A percentile compares a stretch with the other conserved stretches of the same genome.
Conservation (phyloP, 2,113 vertebrate genomes). For the Corythornis madagascariensis region DNA sequence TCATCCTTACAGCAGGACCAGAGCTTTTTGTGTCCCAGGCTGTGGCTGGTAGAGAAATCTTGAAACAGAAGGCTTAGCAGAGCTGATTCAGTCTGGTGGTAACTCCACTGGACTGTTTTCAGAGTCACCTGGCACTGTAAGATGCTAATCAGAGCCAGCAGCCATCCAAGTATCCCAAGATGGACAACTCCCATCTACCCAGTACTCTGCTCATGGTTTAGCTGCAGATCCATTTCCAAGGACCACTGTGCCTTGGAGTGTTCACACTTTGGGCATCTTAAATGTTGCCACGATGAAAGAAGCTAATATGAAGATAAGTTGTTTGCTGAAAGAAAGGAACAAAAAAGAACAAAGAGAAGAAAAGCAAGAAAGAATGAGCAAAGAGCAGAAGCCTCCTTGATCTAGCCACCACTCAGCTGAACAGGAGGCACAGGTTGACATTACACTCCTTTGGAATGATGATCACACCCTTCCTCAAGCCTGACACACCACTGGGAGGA, state of each 20-base stretch:
- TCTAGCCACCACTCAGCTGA: not conserved
- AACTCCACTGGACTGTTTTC: not conserved
- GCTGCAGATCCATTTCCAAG: not conserved
- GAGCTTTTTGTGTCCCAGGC: not conserved
- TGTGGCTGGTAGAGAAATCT: not conserved
- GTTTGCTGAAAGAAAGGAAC: not conserved
- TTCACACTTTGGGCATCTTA: not conserved
- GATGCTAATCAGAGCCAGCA: not conserved
- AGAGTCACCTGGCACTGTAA: not conserved
- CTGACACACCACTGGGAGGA: constrained; percentile 45
- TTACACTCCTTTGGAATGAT: constrained; percentile 43
- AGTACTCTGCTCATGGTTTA: not conserved
- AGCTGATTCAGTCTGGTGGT: not conserved
- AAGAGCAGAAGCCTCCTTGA: not conserved
- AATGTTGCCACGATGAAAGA: not conserved
- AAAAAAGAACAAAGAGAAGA: not conserved
- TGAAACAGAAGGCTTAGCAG: not conserved
- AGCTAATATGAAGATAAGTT: not conserved
- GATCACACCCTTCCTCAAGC: constrained; percentile 36
- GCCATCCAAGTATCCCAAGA: not conserved
- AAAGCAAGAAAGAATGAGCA: not conserved
- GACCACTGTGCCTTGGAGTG: not conserved
- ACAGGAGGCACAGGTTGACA: constrained; percentile 17
- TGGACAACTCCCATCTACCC: not conserved
- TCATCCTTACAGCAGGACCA: accelerated